Base-by-base conservation (phyloP, 2,113 vertebrate genomes). In the Phoenicopterus ruber region DNA sequence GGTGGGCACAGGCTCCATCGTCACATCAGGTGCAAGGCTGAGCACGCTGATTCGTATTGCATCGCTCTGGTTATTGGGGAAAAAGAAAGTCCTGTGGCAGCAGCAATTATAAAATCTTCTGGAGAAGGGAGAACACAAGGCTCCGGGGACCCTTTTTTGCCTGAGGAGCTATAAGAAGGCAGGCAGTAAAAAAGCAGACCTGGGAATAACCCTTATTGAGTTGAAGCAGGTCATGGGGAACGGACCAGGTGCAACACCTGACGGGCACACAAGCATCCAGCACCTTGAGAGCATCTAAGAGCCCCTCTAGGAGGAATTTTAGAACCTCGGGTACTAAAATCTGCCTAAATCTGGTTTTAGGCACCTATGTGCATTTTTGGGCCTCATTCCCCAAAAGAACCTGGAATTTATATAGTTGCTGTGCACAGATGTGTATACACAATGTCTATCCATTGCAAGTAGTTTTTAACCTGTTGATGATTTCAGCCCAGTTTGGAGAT, bases 121-220 rank as follows among this genome's bases (percentile, higher is more conserved):
- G 85, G 73, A 94, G 82, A 72, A 87, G 76, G 70, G 70, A 72
- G 49, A 76, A 79, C 84, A 95, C 78, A 52, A 93, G 93, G 70
- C 93, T 87, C 87, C 40, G 29, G 92, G 74, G 95, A 90, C 57
- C 7, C 5, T 71, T 92, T 92, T 83, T 24, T 54, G 36, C 72
- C 73, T 52, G 73, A 80, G 69, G 80, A 93, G 71, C 57, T 89
- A 1, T 44, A 82, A 55, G 78, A n/a, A 55, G 46, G 44, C 78
- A 96, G 70, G 89, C 81, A 89, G 52, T 93, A 83, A 96, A 96
- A 97, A 55, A 91, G 15, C 81, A 94, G 94, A 82, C 73, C 90
- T 7, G 3, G 66, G 93, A 96, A 96, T 93, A 89, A 89, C 87
- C 50, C 49, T 89, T 76, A 85, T 29, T 90, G 73, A 57, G 78